Base-by-base conservation (phyloP, 1,140 invertebrate species). In the Camponotus floridanus region DNA sequence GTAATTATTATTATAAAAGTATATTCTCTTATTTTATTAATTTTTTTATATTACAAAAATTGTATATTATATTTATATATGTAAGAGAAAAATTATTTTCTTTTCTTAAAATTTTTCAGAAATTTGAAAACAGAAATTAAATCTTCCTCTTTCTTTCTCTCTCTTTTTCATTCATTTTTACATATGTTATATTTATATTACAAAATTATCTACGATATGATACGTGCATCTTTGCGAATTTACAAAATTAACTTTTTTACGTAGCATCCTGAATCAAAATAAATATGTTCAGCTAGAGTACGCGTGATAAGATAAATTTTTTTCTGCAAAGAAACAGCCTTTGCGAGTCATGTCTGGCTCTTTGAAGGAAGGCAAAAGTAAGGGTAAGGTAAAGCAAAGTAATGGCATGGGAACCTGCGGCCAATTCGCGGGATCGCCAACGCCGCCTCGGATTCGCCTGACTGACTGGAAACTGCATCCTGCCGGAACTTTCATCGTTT, bases 341-440 rank as follows among this genome's bases (percentile, higher is more conserved):
- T 59, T 51, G 61, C 36, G 85, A 84, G 45, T 74, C 64, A 85
- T 87, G 88, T 70, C 76, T 86, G 62, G 68, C 74, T 92, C 91
- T 90, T 89, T 87, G 64, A 73, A 91, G 88, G 86, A 76, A 90
- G 78, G 86, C 71, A 89, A 91, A 90, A 80, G 86, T 71, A 90
- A 91, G 88, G 91, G 89, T 88, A 85, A 89, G n/a, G 81, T 85
- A 83, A 78, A 78, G 85, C 67, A 71, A 80, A 76, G 80, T 87
- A 88, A 90, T 91, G 87, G 90, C 89, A 91, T 91, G 90, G 86
- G 91, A 91, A 90, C 59, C 83, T 68, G 86, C 18, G 91, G 76
- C 61, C 81, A 87, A 92, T 86, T 73, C 26, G 62, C 45, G 26
- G 26, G 61, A 11, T 39, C 21, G 26, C 86, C 86, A 70, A 76